Conservation (phyloP, 1,140 invertebrate species). For the Oppia nitens region DNA sequence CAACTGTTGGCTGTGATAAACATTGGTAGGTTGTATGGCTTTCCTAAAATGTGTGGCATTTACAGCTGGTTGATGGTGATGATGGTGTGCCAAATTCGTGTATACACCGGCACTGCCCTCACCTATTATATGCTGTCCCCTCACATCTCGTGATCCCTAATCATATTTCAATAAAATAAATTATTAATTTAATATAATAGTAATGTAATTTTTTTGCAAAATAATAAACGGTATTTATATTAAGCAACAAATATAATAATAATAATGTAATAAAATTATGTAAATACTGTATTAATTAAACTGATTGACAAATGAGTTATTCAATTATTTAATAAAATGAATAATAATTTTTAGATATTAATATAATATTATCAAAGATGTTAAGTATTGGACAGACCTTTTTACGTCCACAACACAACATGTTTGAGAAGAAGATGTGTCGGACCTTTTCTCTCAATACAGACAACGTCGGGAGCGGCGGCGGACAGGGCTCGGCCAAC, state of each 20-base stretch:
- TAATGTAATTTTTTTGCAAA: no score
- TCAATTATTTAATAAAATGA: neutral
- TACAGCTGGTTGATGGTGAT: neutral
- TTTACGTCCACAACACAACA: constrained; percentile 27
- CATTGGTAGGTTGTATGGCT: neutral
- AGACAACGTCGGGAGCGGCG: neutral
- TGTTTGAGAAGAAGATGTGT: constrained; percentile 18
- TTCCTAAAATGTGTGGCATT: neutral
- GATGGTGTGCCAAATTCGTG: neutral
- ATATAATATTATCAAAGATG: neutral
- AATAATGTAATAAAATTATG: neutral
- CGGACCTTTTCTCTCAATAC: neutral
- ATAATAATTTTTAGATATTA: neutral
- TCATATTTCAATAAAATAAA: no score
- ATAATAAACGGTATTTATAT: no score
- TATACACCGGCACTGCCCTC: neutral
- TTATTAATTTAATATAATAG: no score
- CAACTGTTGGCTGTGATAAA: neutral
- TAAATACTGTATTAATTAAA: neutral
- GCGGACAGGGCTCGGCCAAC: neutral
- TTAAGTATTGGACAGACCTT: constrained; percentile 21
- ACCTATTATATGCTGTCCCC: neutral
- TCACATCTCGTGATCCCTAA: neutral
- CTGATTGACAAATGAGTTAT: neutral
- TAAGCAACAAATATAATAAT: neutral